Conservation (phyloP, 2,888 invertebrate genomes). For the Troides oblongomaculatus region DNA sequence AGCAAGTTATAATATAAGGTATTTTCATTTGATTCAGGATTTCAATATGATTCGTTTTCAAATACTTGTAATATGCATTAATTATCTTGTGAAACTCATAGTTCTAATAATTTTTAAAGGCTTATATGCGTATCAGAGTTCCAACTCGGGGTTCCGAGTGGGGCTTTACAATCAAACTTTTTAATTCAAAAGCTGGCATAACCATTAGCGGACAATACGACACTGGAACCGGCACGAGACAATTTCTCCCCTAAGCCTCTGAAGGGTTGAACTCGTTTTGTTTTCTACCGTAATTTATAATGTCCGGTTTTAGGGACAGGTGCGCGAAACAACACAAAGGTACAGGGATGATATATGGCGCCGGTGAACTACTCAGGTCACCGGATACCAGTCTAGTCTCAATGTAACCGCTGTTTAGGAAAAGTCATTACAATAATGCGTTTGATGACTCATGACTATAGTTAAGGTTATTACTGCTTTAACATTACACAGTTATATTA, state of each 20-base stretch:
- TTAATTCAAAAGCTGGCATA: constrained; percentile 10
- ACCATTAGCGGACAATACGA: constrained; percentile 24
- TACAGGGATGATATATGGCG: constrained; percentile 43
- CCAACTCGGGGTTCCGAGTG: neutral
- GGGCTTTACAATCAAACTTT: constrained; percentile 14
- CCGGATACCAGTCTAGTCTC: constrained; percentile 14
- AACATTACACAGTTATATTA: too few relatives aligned
- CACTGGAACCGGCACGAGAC: constrained; percentile 50
- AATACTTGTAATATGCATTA: too few relatives aligned
- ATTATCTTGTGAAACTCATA: too few relatives aligned
- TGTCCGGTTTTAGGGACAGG: constrained; percentile 72
- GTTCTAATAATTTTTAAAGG: too few relatives aligned
- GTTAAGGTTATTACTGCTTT: too few relatives aligned
- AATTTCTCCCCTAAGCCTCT: constrained; percentile 42
- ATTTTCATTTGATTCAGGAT: too few relatives aligned
- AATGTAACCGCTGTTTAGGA: too few relatives aligned
- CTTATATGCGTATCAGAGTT: too few relatives aligned
- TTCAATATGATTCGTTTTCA: too few relatives aligned
- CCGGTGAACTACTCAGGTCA: constrained; percentile 37
- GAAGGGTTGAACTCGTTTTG: constrained; percentile 57
- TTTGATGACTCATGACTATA: too few relatives aligned
- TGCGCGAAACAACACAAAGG: constrained; percentile 47
- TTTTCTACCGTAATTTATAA: constrained; percentile 67
- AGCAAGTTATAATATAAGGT: too few relatives aligned
- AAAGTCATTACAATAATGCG: too few relatives aligned